Percentiles rank a stretch among this genome's conserved stretches.
Evolutionary conservation across 2,797 vertebrate genomes (phyloP).

Genomic region (Scyliorhinus canicula): DNA sequence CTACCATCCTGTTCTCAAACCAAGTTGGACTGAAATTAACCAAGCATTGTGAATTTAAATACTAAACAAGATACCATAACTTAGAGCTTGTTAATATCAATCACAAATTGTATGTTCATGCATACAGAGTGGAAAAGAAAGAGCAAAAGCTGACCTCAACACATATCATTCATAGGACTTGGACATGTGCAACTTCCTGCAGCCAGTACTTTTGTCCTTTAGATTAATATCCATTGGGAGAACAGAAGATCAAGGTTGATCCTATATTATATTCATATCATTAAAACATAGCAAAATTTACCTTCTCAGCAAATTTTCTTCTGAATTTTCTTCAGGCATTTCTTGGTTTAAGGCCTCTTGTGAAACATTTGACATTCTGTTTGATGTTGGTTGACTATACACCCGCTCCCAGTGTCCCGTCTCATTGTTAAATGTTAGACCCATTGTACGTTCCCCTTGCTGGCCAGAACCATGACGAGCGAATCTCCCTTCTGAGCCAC

Average conservation of each 20-base stretch:
- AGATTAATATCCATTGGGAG: not conserved
- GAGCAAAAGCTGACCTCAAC: not conserved
- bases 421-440: constrained; percentile 94
- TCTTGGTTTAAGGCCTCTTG: constrained; percentile 92
- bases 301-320: constrained; percentile 95
- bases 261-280: not conserved
- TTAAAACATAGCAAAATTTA: constrained; percentile 49
- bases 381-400: constrained; percentile 78
- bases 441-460: constrained; percentile 81
- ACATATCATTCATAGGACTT: no score
- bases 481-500: constrained; percentile 51
- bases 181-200: not conserved
- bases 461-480: constrained; percentile 57
- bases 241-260: not conserved
- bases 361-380: constrained; percentile 57
- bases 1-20: not conserved
- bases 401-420: constrained; percentile 91
- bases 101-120: not conserved
- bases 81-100: not conserved
- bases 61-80: not conserved
- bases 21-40: not conserved
- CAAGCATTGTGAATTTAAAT: not conserved
- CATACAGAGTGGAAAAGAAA: not conserved
- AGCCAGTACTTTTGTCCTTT: not conserved
- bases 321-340: constrained; percentile 90